Conservation (phyloP, 2,113 vertebrate genomes). For the Sclerurus mexicanus region DNA sequence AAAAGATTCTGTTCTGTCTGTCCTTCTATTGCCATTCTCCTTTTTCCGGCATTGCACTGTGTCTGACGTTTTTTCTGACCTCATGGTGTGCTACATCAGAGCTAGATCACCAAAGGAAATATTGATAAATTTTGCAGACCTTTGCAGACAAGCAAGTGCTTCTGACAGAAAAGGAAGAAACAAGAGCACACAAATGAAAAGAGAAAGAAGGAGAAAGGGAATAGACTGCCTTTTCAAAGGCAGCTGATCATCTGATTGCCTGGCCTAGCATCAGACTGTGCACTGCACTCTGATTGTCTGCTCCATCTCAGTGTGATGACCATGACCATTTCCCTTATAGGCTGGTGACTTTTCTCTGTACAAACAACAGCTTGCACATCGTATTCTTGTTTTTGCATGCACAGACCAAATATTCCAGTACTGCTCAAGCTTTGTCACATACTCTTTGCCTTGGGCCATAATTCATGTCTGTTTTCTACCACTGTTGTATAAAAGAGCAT, state of each 20-base stretch:
- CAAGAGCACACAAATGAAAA: background rate
- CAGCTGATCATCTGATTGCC: background rate
- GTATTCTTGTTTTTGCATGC: background rate
- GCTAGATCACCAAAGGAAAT: background rate
- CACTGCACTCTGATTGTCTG: background rate
- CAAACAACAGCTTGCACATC: background rate
- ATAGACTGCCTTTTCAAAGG: background rate
- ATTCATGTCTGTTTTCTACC: background rate
- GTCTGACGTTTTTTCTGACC: background rate
- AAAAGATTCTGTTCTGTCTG: background rate
- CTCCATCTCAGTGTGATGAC: background rate
- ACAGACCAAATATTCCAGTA: background rate
- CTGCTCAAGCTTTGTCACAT: background rate
- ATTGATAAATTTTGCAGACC: background rate
- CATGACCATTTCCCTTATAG: background rate
- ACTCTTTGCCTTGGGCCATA: constrained; percentile 9
- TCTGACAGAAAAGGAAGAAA: background rate
- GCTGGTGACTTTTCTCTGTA: background rate
- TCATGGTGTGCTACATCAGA: background rate
- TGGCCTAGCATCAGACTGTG: background rate
- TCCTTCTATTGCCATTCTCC: background rate
- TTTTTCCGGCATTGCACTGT: background rate
- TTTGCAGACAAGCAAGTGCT: background rate
- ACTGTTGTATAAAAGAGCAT: background rate
- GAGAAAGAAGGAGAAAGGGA: background rate